Conservation (phyloP, 2,797 vertebrate species). For the Myiotriccus ornatus region DNA sequence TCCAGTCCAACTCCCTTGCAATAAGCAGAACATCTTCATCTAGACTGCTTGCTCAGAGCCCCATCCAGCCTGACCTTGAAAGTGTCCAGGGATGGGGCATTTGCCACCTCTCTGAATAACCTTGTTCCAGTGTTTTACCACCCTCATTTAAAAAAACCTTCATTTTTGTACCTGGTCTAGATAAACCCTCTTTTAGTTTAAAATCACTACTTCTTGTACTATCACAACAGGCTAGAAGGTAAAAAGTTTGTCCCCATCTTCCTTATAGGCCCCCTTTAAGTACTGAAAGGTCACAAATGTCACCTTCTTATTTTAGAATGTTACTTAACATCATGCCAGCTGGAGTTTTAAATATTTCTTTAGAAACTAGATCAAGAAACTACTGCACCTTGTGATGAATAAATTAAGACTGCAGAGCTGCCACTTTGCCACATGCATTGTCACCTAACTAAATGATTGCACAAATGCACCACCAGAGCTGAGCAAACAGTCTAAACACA, state of each 20-base stretch:
- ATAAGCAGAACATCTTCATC: not conserved
- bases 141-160: not conserved
- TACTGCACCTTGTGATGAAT: conserved; percentile 23
- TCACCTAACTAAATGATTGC: not conserved
- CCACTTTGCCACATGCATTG: not conserved
- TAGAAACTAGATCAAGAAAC: conserved; percentile 18
- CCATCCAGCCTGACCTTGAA: not conserved
- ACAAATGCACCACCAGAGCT: not conserved
- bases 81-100: not conserved
- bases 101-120: not conserved
- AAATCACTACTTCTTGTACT: not conserved
- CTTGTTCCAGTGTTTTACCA: not conserved
- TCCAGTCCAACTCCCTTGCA: not conserved
- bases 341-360: conserved; percentile 46
- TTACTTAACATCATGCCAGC: not conserved
- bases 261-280: not conserved
- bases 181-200: not conserved
- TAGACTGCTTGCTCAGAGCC: not conserved
- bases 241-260: not conserved
- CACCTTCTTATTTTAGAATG: conserved; percentile 3
- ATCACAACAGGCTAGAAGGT: not conserved
- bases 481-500: not conserved
- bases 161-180: not conserved
- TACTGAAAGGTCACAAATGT: not conserved
- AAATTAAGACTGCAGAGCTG: conserved; percentile 31